Percentiles rank a stretch among this genome's conserved stretches.
These are phyloP conservation scores for Eurois occulta DNA, from an alignment of 2,888 invertebrate species.

Conservation along the genomic window DNA sequence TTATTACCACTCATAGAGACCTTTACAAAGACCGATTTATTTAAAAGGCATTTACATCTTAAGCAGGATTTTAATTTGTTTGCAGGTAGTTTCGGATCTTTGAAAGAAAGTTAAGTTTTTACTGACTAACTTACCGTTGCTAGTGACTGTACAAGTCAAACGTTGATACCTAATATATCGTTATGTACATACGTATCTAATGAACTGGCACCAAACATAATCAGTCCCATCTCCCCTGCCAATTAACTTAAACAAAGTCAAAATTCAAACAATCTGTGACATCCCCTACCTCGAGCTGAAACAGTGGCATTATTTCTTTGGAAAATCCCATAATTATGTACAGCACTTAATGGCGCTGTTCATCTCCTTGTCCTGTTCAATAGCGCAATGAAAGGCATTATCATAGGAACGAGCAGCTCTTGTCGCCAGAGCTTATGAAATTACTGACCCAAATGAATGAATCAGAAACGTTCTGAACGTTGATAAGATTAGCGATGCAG, in stretches of 20 bases:
- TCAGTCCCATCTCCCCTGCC: background rate
- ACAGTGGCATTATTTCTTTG: slow-evolving; percentile 31
- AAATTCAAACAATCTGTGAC: slow-evolving; percentile 16
- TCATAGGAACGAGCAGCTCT: slow-evolving; percentile 51
- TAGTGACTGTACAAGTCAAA: background rate
- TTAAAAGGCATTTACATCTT: background rate
- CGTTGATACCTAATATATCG: background rate
- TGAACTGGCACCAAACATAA: slow-evolving; percentile 14
- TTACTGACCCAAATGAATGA: slow-evolving; percentile 61
- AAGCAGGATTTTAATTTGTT: background rate
- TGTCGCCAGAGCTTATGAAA: slow-evolving; percentile 51
- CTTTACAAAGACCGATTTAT: background rate
- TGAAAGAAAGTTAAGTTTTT: background rate
- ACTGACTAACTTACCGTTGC: background rate
- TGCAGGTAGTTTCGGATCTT: too few species aligned
- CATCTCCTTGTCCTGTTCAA: slow-evolving; percentile 38
- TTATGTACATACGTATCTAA: background rate
- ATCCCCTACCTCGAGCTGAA: background rate
- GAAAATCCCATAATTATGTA: slow-evolving; percentile 9
- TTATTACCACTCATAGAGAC: background rate
- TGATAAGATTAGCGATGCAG: slow-evolving; percentile 48
- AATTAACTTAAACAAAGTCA: slow-evolving; percentile 43
- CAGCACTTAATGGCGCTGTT: slow-evolving; percentile 24
- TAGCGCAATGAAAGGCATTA: slow-evolving; percentile 54
- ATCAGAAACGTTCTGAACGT: slow-evolving; percentile 49